Base-by-base conservation (phyloP, 2,888 invertebrate species). In the Drosophila tripunctata region DNA sequence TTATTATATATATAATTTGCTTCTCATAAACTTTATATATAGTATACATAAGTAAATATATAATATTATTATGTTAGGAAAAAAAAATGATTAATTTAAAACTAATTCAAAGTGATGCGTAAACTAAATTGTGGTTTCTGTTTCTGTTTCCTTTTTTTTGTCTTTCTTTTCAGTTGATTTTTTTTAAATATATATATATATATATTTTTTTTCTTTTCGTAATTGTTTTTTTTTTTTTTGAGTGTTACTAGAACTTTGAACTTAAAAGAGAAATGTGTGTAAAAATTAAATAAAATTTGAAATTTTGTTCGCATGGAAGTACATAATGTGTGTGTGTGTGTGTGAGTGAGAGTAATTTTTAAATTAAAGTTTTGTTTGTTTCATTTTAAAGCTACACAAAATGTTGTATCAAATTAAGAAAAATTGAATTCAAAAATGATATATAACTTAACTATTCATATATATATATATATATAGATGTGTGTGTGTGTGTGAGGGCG, bases 1-100 rank as follows among this genome's bases (percentile, higher is more conserved):
- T 86, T 86, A 86, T 83, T 86, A 67, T 27, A 27, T 27, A 27
- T 79, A 58, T 75, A 76, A 73, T 83, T 70, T 71, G 70, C 62
- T 70, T 83, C 56, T 74, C 80, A 65, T 79, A 85, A 66, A 50
- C 55, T 54, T 78, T 78, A 61, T 82, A 58, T 80, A 38, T 83
- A 75, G 87, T 80, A 75, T 76, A 78, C 75, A 65, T 73, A 75
- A 41, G 48, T 69, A 75, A 63, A 68, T 75, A 61, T 67, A 64
- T 63, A 75, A 78, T 85, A 73, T n/a, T 63, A 51, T 74, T 51
- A 71, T 72, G 50, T 70, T 69, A 55, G 51, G 74, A 71, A 74
- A 80, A 81, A 80, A 78, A 80, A 60, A 45, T 15, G 4, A 10
- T 38, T 58, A 36, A 40, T 60, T 67, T 60, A 48, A 63, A 74